Percentiles rank a stretch among this genome's conserved stretches.
Evolutionary conservation across 2,113 vertebrate species (phyloP).

Genomic region (Bothrops jararaca): DNA sequence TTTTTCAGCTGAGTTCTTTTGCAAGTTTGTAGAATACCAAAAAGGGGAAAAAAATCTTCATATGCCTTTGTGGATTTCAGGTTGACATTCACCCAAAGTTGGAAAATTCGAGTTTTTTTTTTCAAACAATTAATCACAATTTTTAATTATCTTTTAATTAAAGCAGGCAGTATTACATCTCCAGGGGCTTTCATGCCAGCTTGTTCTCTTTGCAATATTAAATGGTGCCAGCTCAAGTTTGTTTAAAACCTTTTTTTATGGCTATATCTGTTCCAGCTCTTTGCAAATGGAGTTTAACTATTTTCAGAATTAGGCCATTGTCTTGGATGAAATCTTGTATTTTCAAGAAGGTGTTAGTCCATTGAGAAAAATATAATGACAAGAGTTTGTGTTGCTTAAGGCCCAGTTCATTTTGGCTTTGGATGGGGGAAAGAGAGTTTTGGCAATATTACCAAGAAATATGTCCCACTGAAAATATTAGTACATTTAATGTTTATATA

Average conservation of each 20-base stretch:
- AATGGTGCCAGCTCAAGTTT: slow-evolving; percentile 15
- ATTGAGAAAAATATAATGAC: not conserved
- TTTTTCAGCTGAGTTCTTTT: not conserved
- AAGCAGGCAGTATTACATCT: slow-evolving; percentile 7
- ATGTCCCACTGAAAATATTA: not conserved
- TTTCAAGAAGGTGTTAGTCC: not conserved
- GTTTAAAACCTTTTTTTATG: not conserved
- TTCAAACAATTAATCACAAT: slow-evolving; percentile 20
- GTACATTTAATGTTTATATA: not conserved
- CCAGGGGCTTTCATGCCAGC: not conserved
- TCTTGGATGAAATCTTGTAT: not conserved
- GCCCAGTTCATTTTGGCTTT: not conserved
- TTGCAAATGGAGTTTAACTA: not conserved
- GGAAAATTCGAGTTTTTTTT: not conserved
- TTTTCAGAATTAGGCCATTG: not conserved
- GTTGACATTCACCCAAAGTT: not conserved
- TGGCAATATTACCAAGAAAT: not conserved
- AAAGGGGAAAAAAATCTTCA: not conserved
- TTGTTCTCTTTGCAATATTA: slow-evolving; percentile 8
- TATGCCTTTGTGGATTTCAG: not conserved
- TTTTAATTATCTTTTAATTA: slow-evolving; percentile 37
- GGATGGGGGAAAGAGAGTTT: not conserved
- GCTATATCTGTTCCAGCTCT: not conserved
- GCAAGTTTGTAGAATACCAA: not conserved
- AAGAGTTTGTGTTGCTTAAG: not conserved